Evolutionary conservation across 2,888 invertebrate species (phyloP), one percentile per base, ranked within the genome.

Genomic region (Colostygia pectinataria): DNA sequence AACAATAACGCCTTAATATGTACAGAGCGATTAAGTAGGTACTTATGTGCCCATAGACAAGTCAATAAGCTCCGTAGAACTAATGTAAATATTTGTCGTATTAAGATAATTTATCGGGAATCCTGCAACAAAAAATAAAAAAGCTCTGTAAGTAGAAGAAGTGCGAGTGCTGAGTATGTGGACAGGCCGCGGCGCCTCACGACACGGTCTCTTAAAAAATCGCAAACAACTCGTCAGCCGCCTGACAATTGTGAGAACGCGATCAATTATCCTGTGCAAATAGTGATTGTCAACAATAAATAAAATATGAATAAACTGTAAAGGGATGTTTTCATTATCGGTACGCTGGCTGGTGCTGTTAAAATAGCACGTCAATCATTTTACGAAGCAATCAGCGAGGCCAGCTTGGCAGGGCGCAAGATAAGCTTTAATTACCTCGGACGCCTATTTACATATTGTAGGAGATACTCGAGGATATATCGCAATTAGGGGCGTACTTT

Each of bases 161-260:
- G 68, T 63, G 58, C 67, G 68, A 74, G 73, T 63, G 66, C 36
- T 28, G 53, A 52, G 59, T 66, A 73, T 67, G 70, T 66, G 66
- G 67, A 65, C 66, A 65, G 61, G 63, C 63, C 59, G 62, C 74
- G 77, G 78, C 77, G 81, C 78, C 78, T 74, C 61, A 57, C 65
- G 60, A 70, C 74, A 63, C 70, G 57, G 63, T 66, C 66, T 75
- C 77, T 76, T 78, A 83, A 86, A 81, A 88, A 88, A 80, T 83
- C 66, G 75, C 81, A 69, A 77, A 72, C 81, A 67, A 74, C 83
- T 85, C 83, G 74, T 87, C 86, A 80, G 68, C 65, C 57, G 55
- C 48, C 77, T 85, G 89, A 89, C 87, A 84, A 86, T 89, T 88
- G 90, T 89, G 90, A 87, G 90, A 90, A 89, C 86, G 69, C 80